Evolutionary conservation across 2,797 vertebrate genomes (phyloP).

Genomic region (Acropternis orthonyx): DNA sequence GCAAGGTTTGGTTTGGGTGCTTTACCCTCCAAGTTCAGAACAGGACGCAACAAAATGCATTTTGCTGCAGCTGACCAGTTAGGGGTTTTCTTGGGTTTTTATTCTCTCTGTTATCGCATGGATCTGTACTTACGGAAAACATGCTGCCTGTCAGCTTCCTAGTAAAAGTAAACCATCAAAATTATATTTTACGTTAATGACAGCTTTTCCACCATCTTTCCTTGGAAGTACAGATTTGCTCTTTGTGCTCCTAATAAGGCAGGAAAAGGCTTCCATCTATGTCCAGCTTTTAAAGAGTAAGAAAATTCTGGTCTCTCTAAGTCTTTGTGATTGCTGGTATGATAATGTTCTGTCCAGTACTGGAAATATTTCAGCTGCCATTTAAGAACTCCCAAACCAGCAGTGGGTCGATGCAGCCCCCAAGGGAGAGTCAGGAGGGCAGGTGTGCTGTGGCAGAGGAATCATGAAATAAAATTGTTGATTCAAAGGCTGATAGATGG

Average conservation of each 20-base stretch:
- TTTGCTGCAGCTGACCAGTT: background rate
- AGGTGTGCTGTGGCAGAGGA: background rate
- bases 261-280: background rate
- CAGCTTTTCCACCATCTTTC: background rate
- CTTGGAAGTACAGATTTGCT: background rate
- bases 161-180: background rate
- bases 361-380: background rate
- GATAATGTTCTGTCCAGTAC: background rate
- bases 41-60: background rate
- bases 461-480: accelerated
- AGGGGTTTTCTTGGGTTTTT: background rate
- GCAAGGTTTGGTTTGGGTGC: background rate
- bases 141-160: background rate
- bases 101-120: background rate
- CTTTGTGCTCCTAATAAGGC: background rate
- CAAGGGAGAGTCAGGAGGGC: background rate
- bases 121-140: background rate
- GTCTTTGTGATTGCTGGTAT: background rate
- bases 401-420: background rate
- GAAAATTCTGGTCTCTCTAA: background rate
- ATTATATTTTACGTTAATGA: background rate
- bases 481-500: background rate
- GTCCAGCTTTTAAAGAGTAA: background rate
- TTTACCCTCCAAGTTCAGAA: background rate
- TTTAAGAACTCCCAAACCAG: background rate